Base-by-base conservation (phyloP, 2,113 vertebrate species). In the Alces alces region DNA sequence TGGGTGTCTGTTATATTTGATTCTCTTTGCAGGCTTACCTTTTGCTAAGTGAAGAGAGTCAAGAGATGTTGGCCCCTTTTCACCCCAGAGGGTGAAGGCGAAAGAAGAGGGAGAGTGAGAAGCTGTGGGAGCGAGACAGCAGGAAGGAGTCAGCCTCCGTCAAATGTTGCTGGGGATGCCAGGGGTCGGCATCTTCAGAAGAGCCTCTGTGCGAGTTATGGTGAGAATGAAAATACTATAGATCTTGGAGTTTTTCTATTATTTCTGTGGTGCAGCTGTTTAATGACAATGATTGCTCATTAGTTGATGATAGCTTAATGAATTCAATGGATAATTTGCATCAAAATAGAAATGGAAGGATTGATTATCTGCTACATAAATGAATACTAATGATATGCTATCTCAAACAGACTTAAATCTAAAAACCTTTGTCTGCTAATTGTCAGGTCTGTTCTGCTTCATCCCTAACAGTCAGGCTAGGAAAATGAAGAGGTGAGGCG, bases 111-210 rank as follows among this genome's bases (percentile, higher is more conserved):
- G 36, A 36, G 6, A 28, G 47, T 33, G 17, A 94, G 58, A 33
- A 47, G 17, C 7, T 61, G 89, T 50, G 36, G 33, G 19, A 54
- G 33, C 4, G 7, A 47, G 80, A 76, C 28, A 55, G 25, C 54
- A 19, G 50, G 78, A 50, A 52, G 30, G 50, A 76, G 27, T n/a
- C 54, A n/a, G 54, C 47, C 19, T 86, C 33, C 5, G 0, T 90
- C 82, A 96, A 86, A 93, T 84, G 58, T 25, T 86, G n/a, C 54
- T 86, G 58, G 25, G 86, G 92, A 83, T 83, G 89, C 25, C 33
- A 9, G 4, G 0, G n/a, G 16, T 5, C 7, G 70, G 60, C 16
- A 3, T 39, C 54, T 10, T 0, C 2, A 30, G 28, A 45, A 2
- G 30, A 39, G 3, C 12, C 50, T 30, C 8, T 17, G 28, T 36